These are phyloP conservation scores for Chanos chanos DNA, from an alignment of 2,797 vertebrate species.

Conservation along the genomic window DNA sequence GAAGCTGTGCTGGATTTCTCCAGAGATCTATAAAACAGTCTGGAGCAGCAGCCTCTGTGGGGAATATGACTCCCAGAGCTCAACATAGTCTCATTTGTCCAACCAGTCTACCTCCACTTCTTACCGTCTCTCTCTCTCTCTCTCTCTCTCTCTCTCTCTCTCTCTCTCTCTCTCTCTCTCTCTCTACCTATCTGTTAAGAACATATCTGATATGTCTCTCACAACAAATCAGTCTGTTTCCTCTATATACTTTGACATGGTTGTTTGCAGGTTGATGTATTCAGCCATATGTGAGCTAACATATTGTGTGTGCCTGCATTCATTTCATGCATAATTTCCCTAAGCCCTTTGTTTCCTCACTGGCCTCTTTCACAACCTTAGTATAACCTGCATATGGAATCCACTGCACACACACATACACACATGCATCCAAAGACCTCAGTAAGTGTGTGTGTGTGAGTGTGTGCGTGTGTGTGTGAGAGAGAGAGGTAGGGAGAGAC, in stretches of 20 bases:
- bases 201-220: slow-evolving; percentile 47
- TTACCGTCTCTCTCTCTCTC: slow-evolving; percentile 2
- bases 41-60: slow-evolving; percentile 33
- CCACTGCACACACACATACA: background rate
- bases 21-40: slow-evolving; percentile 43
- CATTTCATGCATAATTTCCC: slow-evolving; percentile 30
- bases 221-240: slow-evolving; percentile 47
- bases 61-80: slow-evolving; percentile 46
- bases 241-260: slow-evolving; percentile 34
- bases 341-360: too few relatives aligned
- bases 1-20: slow-evolving; percentile 39
- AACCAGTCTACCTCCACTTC: slow-evolving; percentile 26
- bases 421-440: background rate
- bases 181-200: slow-evolving; percentile 16
- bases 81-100: slow-evolving; percentile 37
- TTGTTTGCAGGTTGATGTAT: slow-evolving; percentile 42
- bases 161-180: slow-evolving; percentile 12
- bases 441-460: background rate
- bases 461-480: background rate
- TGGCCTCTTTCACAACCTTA: too few relatives aligned
- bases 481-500: too few relatives aligned
- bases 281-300: slow-evolving; percentile 34
- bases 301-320: slow-evolving; percentile 18
- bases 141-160: background rate
- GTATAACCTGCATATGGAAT: too few relatives aligned